A percentile compares a stretch with the other conserved stretches of the same genome.
phyloP scores from a whole-genome alignment of 1,140 invertebrate species.

The Panulirus ornatus region DNA sequence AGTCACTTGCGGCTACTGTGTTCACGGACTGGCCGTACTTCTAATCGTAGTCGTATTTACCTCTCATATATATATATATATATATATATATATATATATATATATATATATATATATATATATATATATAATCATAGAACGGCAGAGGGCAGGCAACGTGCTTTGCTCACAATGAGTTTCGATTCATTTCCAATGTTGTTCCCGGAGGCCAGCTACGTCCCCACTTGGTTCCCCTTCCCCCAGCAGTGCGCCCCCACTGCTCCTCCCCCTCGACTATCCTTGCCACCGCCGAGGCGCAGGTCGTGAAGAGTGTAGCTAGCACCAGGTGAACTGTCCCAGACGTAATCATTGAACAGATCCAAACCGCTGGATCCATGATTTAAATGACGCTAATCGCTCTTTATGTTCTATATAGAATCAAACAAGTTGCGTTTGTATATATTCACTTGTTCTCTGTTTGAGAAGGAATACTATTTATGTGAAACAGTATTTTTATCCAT shows the following conservation, averaged over 20 bases:
- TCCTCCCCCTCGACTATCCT: not conserved
- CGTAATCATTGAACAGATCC: not conserved
- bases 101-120: no score
- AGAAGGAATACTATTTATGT: not conserved
- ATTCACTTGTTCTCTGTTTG: not conserved
- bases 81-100: no score
- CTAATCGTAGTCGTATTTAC: not conserved
- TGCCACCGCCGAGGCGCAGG: conserved; percentile 11
- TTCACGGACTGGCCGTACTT: not conserved
- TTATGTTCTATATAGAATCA: conserved; percentile 12
- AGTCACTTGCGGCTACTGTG: not conserved
- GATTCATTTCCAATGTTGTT: no score
- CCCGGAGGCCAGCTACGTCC: no score
- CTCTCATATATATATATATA: no score
- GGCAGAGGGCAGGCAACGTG: no score
- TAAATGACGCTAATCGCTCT: not conserved
- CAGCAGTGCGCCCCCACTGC: not conserved
- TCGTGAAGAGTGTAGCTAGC: not conserved
- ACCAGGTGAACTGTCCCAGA: not conserved
- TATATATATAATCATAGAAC: no score
- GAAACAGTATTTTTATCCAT: conserved; percentile 19
- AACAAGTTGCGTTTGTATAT: conserved; percentile 21
- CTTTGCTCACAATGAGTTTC: no score
- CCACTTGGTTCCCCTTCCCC: no score
- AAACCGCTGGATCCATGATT: not conserved